Evolutionary conservation across 2,888 invertebrate species (phyloP).

Genomic region (Lithophane semibrunnea): DNA sequence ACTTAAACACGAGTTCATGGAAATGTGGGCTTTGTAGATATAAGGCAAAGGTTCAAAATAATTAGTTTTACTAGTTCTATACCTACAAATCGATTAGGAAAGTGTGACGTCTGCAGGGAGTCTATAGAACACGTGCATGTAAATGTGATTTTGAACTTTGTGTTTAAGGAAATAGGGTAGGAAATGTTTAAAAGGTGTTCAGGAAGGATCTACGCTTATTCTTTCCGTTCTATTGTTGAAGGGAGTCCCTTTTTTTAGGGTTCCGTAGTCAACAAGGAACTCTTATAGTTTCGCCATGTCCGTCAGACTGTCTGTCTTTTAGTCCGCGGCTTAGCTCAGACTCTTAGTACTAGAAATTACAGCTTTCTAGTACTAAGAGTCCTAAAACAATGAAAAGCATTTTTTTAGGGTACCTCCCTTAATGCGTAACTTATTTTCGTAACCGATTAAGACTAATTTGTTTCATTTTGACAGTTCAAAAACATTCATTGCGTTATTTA

Average conservation of each 20-base stretch:
- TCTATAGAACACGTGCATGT: slow-evolving; percentile 5
- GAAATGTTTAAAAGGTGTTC: neutral
- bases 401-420: too few species aligned
- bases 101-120: slow-evolving; percentile 35
- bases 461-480: too few species aligned
- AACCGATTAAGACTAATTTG: too few species aligned
- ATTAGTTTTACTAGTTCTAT: neutral
- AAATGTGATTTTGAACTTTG: slow-evolving; percentile 32
- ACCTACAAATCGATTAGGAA: slow-evolving; percentile 43
- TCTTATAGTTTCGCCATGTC: too few species aligned
- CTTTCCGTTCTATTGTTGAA: neutral
- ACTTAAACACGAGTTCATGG: neutral
- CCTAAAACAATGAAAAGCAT: too few species aligned
- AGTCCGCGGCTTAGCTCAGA: too few species aligned
- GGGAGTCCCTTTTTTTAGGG: neutral
- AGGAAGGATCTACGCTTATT: slow-evolving; percentile 4
- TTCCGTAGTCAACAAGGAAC: too few species aligned
- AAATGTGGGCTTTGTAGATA: neutral
- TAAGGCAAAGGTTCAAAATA: neutral
- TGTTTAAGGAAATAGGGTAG: neutral
- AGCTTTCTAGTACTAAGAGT: too few species aligned
- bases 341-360: too few species aligned
- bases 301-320: too few species aligned
- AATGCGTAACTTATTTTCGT: too few species aligned
- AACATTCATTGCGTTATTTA: too few species aligned